Base-by-base conservation (phyloP, 1,140 invertebrate genomes). In the Drosophila nigromelanica region DNA sequence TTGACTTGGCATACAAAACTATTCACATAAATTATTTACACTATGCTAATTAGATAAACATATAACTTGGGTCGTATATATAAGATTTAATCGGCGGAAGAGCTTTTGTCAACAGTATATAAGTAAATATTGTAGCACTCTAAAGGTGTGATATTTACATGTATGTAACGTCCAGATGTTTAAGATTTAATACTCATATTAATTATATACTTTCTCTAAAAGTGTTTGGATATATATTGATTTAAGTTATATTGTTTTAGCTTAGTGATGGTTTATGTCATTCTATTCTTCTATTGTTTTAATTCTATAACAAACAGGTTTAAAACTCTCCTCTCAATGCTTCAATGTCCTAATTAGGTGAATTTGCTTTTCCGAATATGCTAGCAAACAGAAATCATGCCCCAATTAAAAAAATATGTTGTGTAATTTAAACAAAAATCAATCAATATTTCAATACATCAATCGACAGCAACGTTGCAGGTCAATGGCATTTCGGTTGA, bases 371-470 rank as follows among this genome's bases (percentile, higher is more conserved):
- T 45, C 4, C 21, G 3, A 2, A 45, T 21, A 45, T 21, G 15
- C 14, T 45, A 4, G 4, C 14, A 58, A 42, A 7, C 21, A 27
- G 21, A 21, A 21, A 40, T 30, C 18, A 43, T 33, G 52, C 21
- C 12, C 7, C 18, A 24, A 33, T 18, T 33, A 18, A 45, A 56
- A 30, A 15, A 43, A 27, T 42, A 24, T 24, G 14, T 33, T 30
- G 14, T 15, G 12, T n/a, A 15, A 58, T 27, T 56, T 2, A 14
- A 30, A 12, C 39, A 14, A 52, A 74, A 86, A 75, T 86, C 82
- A 78, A 85, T 87, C 81, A 87, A 87, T 85, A 72, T 68, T 54
- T 52, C 52, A 60, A 81, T 85, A 43, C 69, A 86, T 77, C 76
- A 86, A 18, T 45, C 14, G 27, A 40, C 59, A 42, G 52, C 45